These are phyloP conservation scores for Clarias macrocephalus DNA, from an alignment of 2,113 vertebrate genomes.

Conservation along the genomic window DNA sequence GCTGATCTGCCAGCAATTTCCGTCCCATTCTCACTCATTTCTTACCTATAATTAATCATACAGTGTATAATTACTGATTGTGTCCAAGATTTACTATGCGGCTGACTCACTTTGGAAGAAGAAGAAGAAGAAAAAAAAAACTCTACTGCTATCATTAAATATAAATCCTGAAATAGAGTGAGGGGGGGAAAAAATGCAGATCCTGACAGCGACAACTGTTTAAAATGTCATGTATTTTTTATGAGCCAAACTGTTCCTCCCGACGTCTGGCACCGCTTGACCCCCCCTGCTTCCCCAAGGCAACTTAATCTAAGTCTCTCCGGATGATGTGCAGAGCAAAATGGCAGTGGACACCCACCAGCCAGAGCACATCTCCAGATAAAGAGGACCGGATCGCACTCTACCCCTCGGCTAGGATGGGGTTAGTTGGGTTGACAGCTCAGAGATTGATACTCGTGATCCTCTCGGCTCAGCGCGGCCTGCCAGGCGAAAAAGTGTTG, in stretches of 20 bases:
- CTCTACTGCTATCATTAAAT: neutral
- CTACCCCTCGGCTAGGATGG: conserved; percentile 24
- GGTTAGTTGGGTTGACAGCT: conserved; percentile 66
- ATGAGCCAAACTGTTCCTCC: conserved; percentile 31
- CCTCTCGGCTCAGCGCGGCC: conserved; percentile 49
- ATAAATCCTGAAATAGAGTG: neutral
- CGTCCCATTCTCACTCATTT: neutral
- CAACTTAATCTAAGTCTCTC: conserved; percentile 58
- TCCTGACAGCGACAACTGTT: neutral
- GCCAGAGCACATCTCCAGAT: conserved; percentile 45
- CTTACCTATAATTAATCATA: neutral
- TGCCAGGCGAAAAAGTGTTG: conserved; percentile 55
- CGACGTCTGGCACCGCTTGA: conserved; percentile 56
- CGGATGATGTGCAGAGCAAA: conserved; percentile 61
- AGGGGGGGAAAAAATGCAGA: neutral
- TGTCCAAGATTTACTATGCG: neutral
- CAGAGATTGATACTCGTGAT: conserved; percentile 67
- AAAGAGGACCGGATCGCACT: conserved; percentile 22
- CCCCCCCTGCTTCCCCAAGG: conserved; percentile 22
- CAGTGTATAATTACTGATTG: neutral
- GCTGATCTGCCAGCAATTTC: neutral
- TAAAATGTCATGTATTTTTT: conserved; percentile 36
- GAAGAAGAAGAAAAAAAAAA: neutral
- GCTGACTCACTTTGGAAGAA: neutral
- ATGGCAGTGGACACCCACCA: conserved; percentile 56